Base-by-base conservation (phyloP, 2,888 invertebrate species). In the Heliconius charithonia region DNA sequence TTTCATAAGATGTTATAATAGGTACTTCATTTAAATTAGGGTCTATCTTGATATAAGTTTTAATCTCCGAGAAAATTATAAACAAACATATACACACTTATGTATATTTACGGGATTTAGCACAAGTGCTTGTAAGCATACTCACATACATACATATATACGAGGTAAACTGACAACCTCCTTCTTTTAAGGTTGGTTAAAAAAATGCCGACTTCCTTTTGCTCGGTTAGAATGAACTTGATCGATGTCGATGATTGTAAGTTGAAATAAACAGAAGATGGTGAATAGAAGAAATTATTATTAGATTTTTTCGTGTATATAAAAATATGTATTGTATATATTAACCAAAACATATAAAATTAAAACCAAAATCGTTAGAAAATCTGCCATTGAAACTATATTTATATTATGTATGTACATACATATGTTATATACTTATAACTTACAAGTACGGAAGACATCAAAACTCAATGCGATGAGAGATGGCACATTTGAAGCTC, bases 401-500 rank as follows among this genome's bases (percentile, higher is more conserved):
- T 29, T 66, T 22, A 32, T 22, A 37, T 19, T 41, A 13, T 37
- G 2, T 10, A 41, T 41, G 41, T 41, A 13, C 7, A 16, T 41
- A 13, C 7, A 16, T 41, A 45, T 6, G 37, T 62, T 10, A n/a
- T 3, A 59, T n/a, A 59, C 59, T 10, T n/a, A n/a, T 63, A 27
- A 63, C 63, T 73, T 37, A 69, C 41, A 29, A 59, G 41, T 32
- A 67, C 72, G 77, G 73, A 72, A 77, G 72, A 51, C 37, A 66
- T 65, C 65, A 51, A 63, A 59, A 32, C 67, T 22, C 27, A 56
- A 66, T 66, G 65, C 51, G 76, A 78, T 73, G 81, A 77, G 67
- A 79, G 78, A 73, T 70, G 25, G 76, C 77, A 75, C 80, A 75
- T 78, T 69, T 75, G 80, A 80, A 67, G 72, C 76, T 62, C 81